Conservation (phyloP, 2,113 vertebrate species). For the Lipotes vexillifer region DNA sequence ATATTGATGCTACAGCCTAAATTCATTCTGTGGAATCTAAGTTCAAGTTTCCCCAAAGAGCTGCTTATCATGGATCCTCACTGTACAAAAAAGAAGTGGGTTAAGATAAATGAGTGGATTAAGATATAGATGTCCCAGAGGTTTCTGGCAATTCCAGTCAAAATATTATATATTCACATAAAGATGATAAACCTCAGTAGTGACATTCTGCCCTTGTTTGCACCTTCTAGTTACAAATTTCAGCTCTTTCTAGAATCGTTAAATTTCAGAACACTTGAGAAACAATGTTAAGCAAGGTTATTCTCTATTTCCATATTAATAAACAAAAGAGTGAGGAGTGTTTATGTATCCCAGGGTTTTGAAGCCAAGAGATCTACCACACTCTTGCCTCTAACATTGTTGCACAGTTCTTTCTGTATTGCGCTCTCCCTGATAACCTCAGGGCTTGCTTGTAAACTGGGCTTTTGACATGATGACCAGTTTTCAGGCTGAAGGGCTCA, state of each 20-base stretch:
- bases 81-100: constrained; percentile 25
- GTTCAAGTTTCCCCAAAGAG: constrained; percentile 45
- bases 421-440: not conserved
- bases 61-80: constrained; percentile 14
- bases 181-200: constrained; percentile 6
- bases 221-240: constrained; percentile 23
- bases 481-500: not conserved
- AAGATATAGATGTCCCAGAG: not conserved
- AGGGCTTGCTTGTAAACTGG: not conserved
- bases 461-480: not conserved
- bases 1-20: not conserved
- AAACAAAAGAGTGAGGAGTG: not conserved
- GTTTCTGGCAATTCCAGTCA: constrained; percentile 47
- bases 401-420: not conserved
- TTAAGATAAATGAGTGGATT: constrained; percentile 49
- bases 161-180: constrained; percentile 32
- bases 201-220: not conserved
- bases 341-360: not conserved
- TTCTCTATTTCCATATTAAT: not conserved
- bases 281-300: not conserved
- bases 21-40: constrained; percentile 25
- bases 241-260: constrained; percentile 36
- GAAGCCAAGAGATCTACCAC: not conserved
- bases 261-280: not conserved
- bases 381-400: fast-evolving